A percentile compares a stretch with the other conserved stretches of the same genome.
phyloP scores from a whole-genome alignment of 2,888 invertebrate genomes.

The Corbicula japonica region DNA sequence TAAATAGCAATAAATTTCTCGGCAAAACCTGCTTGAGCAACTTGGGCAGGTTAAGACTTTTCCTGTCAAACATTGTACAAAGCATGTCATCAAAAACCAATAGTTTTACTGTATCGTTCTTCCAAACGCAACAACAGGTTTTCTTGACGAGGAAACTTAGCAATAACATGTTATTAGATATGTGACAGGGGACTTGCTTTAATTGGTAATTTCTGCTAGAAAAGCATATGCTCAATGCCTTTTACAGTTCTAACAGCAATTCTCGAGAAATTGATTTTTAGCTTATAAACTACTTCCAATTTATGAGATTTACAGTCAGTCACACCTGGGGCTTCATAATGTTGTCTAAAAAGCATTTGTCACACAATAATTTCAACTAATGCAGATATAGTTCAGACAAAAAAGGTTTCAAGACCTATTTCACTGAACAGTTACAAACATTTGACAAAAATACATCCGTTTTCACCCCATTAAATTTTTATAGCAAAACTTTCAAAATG shows the following conservation, averaged over 20 bases:
- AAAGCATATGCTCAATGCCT: background rate
- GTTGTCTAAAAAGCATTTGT: no score
- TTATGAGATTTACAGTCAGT: no score
- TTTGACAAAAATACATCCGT: no score
- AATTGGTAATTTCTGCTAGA: conserved; percentile 55
- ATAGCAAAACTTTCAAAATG: no score
- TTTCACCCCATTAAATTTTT: no score
- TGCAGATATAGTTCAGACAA: no score
- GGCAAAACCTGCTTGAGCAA: background rate
- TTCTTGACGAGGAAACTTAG: conserved; percentile 9
- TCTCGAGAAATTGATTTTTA: background rate
- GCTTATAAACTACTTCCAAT: no score
- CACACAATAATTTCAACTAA: no score
- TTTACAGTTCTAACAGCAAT: no score
- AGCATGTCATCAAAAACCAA: conserved; percentile 54
- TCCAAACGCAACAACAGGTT: conserved; percentile 52
- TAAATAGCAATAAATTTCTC: conserved; percentile 14
- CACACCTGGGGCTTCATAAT: no score
- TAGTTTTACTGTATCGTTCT: conserved; percentile 27
- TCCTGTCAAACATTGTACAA: conserved; percentile 27
- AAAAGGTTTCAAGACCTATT: no score
- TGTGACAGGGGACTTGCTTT: conserved; percentile 42
- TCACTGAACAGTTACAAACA: no score
- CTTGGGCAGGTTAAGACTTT: conserved; percentile 11
- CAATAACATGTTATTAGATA: conserved; percentile 7